Percentiles rank a stretch among this genome's conserved stretches.
These are phyloP conservation scores for Enteromius afrohamiltoni DNA, from an alignment of 2,797 vertebrate genomes.

Conservation along the genomic window DNA sequence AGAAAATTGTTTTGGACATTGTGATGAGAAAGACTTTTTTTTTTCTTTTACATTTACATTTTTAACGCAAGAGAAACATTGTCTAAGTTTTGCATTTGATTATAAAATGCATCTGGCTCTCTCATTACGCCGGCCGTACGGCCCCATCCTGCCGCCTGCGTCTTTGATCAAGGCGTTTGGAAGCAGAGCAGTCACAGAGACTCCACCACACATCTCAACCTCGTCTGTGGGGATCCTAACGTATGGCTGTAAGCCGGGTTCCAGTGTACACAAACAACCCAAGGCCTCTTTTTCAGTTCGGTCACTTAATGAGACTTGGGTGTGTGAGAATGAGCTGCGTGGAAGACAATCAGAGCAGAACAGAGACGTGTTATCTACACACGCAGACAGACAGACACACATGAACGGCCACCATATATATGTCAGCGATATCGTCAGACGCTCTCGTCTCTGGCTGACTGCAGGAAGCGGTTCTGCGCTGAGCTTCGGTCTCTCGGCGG, in stretches of 20 bases:
- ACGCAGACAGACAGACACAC: conserved; percentile 55
- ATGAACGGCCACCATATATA: conserved; percentile 36
- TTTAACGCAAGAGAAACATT: conserved; percentile 74
- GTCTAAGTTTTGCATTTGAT: conserved; percentile 79
- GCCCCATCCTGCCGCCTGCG: conserved; percentile 1
- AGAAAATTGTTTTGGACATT: conserved; percentile 83
- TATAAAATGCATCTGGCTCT: conserved; percentile 73
- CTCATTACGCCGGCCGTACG: conserved; percentile 1
- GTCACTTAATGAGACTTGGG: conserved; percentile 37
- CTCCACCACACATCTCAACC: conserved; percentile 8
- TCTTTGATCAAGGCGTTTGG: conserved; percentile 44
- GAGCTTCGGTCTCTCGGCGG: conserved; percentile 52
- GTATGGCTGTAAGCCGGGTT: conserved; percentile 7
- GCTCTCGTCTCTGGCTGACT: conserved; percentile 47
- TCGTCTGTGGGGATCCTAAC: conserved; percentile 25
- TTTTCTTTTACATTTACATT: conserved; percentile 79
- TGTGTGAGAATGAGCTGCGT: conserved; percentile 21
- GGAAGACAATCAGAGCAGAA: conserved; percentile 54
- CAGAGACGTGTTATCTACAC: conserved; percentile 31
- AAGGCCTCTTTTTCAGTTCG: background rate
- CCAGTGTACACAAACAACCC: conserved; percentile 16
- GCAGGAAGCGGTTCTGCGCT: conserved; percentile 48
- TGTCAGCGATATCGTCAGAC: conserved; percentile 43
- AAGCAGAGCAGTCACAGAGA: conserved; percentile 35
- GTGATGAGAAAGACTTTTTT: conserved; percentile 70